Evolutionary conservation across 2,113 vertebrate genomes (phyloP), one percentile per base, ranked within the genome.

Genomic region (Microcebus jonahi): DNA sequence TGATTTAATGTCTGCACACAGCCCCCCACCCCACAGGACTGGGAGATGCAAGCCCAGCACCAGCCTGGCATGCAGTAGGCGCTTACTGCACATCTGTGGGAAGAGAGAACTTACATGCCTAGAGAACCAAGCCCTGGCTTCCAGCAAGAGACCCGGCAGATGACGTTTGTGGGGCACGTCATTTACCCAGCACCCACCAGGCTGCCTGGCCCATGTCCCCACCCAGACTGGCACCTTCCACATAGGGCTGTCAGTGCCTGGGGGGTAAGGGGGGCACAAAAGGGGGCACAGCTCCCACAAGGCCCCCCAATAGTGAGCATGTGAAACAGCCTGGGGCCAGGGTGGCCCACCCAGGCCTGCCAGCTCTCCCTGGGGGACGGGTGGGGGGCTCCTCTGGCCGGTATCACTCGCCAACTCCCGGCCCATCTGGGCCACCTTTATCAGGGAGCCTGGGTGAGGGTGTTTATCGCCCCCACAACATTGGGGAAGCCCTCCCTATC

Each of bases 351-450:
- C 57, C 45, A 48, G 31, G 4, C 59, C 5, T 68, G 25, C 1
- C 59, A 57, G 55, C 50, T n/a, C 75, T 29, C 42, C 36, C 76
- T 8, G 55, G 55, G 6, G 6, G 53, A 55, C 18, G 55, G 20
- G 55, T 8, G 55, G 55, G 18, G 55, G 0, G 77, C 9, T 36
- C 70, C 59, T 39, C 14, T 17, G 1, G 8, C n/a, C 57, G 55
- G 50, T 98, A 97, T 97, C 95, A 79, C 31, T 5, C 29, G 48
- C 89, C 50, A 68, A 25, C 92, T 97, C 79, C 91, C 6, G 3
- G 48, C 86, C 81, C 91, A 92, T 96, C 92, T 95, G 93, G 71
- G 82, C 45, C 61, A 34, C 57, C 80, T 97, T 98, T 97, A 98
- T 98, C 97, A 95, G 96, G 85, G 59, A 94, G 88, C 57, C 70